These are phyloP conservation scores for Dioctria linearis DNA, from an alignment of 2,888 invertebrate species.

Conservation along the genomic window DNA sequence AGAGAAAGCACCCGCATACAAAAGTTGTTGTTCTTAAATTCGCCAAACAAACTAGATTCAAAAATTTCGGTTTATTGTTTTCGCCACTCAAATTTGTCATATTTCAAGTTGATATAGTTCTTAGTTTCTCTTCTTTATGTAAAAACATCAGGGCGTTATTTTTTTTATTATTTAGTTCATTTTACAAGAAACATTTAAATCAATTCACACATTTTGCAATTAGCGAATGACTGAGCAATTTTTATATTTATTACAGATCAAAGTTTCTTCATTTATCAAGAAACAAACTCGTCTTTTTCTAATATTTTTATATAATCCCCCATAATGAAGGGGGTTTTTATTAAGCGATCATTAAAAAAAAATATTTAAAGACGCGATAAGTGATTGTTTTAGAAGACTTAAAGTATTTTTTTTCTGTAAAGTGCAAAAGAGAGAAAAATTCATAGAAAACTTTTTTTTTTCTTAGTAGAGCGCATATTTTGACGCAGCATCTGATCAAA, in stretches of 20 bases:
- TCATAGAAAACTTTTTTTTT: no score
- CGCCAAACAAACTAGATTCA: conserved; percentile 30
- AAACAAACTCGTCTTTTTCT: conserved; percentile 6
- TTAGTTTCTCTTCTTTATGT: conserved; percentile 20
- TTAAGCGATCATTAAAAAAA: background rate
- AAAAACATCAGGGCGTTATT: conserved; percentile 1
- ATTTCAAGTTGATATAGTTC: conserved; percentile 30
- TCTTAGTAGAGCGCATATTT: no score
- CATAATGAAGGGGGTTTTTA: conserved; percentile 36
- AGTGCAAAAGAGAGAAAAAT: background rate
- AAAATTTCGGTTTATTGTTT: conserved; percentile 42
- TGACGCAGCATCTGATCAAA: no score
- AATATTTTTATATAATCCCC: conserved; percentile 5
- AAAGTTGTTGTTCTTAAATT: conserved; percentile 70
- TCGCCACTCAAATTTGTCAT: conserved; percentile 29
- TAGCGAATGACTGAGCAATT: conserved; percentile 45
- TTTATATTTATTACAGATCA: conserved; percentile 38
- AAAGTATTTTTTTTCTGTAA: background rate
- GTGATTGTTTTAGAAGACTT: conserved; percentile 20
- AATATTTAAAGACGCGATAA: background rate
- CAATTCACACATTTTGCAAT: conserved; percentile 43
- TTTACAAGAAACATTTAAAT: conserved; percentile 30
- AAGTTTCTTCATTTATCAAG: conserved; percentile 11
- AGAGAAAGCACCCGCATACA: conserved; percentile 69
- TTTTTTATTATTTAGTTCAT: background rate